These are phyloP conservation scores for Nemotelus nigrinus DNA, from an alignment of 2,888 invertebrate species.

Conservation along the genomic window DNA sequence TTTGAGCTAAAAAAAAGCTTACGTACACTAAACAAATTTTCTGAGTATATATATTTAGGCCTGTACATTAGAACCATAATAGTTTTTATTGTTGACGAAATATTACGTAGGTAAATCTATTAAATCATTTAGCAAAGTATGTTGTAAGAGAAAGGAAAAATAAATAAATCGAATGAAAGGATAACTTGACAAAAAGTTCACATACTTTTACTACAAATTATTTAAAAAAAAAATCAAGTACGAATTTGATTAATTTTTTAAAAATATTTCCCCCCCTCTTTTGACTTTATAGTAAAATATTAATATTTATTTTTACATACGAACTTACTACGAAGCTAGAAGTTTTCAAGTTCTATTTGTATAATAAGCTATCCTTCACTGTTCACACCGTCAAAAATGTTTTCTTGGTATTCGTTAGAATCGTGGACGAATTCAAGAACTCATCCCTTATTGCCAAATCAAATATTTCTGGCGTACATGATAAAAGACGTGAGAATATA, in stretches of 20 bases:
- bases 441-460: conserved; percentile 4
- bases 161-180: too few species aligned
- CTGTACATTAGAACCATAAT: background rate
- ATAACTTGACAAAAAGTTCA: too few species aligned
- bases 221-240: too few species aligned
- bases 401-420: background rate
- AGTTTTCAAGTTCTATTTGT: too few species aligned
- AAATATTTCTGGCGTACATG: background rate
- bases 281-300: background rate
- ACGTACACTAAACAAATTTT: background rate
- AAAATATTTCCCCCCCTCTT: background rate
- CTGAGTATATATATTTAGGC: background rate
- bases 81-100: background rate
- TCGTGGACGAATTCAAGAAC: too few species aligned
- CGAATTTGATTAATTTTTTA: background rate
- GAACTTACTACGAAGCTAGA: background rate
- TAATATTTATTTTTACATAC: background rate
- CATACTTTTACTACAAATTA: too few species aligned
- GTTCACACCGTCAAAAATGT: background rate
- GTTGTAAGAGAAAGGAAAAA: too few species aligned
- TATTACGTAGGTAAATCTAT: background rate
- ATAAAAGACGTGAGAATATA: background rate
- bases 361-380: too few species aligned
- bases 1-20: background rate
- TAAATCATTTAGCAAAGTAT: too few species aligned